These are phyloP conservation scores for Nematopogon swammerdamellus DNA, from an alignment of 2,888 invertebrate genomes.

Conservation along the genomic window DNA sequence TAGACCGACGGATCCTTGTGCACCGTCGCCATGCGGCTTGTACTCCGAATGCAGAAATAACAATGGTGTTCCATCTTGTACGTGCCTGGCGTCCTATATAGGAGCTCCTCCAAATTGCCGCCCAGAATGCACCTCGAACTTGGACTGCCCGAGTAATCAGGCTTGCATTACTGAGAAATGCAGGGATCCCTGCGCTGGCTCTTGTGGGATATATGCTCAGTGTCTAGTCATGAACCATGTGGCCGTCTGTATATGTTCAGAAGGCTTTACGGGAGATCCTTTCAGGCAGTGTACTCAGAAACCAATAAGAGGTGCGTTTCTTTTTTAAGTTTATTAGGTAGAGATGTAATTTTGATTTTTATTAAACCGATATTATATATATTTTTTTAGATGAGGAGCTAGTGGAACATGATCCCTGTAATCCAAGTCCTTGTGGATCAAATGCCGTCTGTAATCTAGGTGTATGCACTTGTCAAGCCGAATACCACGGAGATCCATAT, in stretches of 20 bases:
- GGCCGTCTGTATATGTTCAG: slow-evolving; percentile 68
- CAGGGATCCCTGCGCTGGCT: slow-evolving; percentile 65
- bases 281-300: slow-evolving; percentile 61
- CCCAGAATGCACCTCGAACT: slow-evolving; percentile 63
- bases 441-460: slow-evolving; percentile 58
- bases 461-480: slow-evolving; percentile 57
- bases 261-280: slow-evolving; percentile 66
- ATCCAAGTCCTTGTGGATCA: slow-evolving; percentile 63
- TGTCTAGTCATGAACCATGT: slow-evolving; percentile 70
- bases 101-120: slow-evolving; percentile 64
- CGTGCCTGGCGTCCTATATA: slow-evolving; percentile 62
- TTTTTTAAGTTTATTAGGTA: too few relatives aligned
- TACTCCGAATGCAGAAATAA: slow-evolving; percentile 72
- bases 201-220: slow-evolving; percentile 63
- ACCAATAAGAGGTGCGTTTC: slow-evolving; percentile 39
- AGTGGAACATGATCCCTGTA: slow-evolving; percentile 47
- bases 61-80: slow-evolving; percentile 67
- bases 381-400: not conserved
- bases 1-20: slow-evolving; percentile 61
- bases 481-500: slow-evolving; percentile 65
- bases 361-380: not conserved
- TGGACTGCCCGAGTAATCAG: slow-evolving; percentile 61
- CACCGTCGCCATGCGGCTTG: slow-evolving; percentile 69
- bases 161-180: slow-evolving; percentile 70
- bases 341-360: too few relatives aligned